A percentile compares a stretch with the other conserved stretches of the same genome.
phyloP scores from a whole-genome alignment of 2,113 vertebrate species.

The Naja naja region DNA sequence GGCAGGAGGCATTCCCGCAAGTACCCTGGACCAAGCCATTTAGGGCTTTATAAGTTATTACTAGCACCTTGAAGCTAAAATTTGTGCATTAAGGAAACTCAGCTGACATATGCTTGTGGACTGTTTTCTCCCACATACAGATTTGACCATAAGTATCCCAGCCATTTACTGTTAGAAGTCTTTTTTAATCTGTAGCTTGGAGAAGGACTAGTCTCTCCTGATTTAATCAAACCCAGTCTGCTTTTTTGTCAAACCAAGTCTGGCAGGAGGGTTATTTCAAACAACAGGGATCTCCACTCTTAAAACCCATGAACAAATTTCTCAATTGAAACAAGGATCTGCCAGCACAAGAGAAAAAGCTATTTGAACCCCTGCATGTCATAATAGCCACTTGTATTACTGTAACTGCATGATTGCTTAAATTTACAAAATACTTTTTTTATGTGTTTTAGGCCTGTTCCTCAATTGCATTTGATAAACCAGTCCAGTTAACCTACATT shows the following conservation, averaged over 20 bases:
- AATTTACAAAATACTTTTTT: not conserved
- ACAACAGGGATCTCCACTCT: not conserved
- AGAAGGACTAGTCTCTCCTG: not conserved
- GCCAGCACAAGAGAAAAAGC: not conserved
- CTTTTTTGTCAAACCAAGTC: not conserved
- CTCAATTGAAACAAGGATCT: not conserved
- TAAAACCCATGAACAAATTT: not conserved
- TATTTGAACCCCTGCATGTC: not conserved
- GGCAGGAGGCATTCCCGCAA: too few species aligned
- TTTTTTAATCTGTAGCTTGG: not conserved
- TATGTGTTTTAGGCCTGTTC: not conserved
- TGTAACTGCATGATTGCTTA: not conserved
- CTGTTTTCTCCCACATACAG: not conserved
- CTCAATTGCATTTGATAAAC: not conserved
- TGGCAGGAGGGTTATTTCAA: not conserved
- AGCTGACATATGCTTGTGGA: not conserved
- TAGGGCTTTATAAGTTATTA: too few species aligned
- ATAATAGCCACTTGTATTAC: not conserved
- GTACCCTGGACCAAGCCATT: too few species aligned
- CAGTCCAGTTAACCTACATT: not conserved
- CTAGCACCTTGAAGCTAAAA: too few species aligned
- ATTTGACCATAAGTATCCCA: not conserved
- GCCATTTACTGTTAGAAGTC: not conserved
- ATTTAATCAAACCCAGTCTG: not conserved
- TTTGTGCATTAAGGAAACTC: not conserved